Conservation (phyloP, 2,797 vertebrate genomes). For the Rhinoraja longicauda region DNA sequence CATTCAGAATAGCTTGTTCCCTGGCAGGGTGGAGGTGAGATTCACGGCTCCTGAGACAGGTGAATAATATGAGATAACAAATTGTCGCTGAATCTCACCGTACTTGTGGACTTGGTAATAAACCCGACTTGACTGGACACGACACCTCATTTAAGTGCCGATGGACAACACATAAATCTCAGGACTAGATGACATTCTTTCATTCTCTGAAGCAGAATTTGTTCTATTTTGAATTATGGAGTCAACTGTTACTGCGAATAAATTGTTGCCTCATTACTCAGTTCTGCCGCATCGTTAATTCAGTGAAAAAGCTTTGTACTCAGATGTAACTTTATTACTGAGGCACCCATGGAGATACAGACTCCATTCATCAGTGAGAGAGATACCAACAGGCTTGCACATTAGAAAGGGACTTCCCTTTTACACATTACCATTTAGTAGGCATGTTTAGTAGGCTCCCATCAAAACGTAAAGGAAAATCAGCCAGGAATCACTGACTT, state of each 20-base stretch:
- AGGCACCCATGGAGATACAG: neutral
- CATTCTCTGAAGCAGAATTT: no score
- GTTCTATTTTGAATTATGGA: neutral
- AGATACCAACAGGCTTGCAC: neutral
- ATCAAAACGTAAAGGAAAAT: neutral
- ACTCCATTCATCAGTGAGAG: neutral
- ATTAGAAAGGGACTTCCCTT: neutral
- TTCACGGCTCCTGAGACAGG: neutral
- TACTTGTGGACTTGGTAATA: no score
- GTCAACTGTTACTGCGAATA: constrained; percentile 1
- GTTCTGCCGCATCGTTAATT: neutral
- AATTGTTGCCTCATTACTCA: neutral
- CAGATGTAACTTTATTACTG: neutral
- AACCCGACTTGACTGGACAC: no score
- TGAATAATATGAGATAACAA: neutral
- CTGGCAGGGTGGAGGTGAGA: neutral
- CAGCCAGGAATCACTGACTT: neutral
- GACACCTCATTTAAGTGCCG: no score
- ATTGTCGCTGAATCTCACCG: no score
- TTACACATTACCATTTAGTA: neutral
- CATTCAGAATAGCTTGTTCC: neutral
- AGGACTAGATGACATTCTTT: no score
- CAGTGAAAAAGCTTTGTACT: neutral
- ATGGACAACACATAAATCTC: no score
- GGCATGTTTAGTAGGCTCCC: neutral